These are phyloP conservation scores for Xenopus laevis DNA, from an alignment of 2,113 vertebrate species.

Conservation along the genomic window DNA sequence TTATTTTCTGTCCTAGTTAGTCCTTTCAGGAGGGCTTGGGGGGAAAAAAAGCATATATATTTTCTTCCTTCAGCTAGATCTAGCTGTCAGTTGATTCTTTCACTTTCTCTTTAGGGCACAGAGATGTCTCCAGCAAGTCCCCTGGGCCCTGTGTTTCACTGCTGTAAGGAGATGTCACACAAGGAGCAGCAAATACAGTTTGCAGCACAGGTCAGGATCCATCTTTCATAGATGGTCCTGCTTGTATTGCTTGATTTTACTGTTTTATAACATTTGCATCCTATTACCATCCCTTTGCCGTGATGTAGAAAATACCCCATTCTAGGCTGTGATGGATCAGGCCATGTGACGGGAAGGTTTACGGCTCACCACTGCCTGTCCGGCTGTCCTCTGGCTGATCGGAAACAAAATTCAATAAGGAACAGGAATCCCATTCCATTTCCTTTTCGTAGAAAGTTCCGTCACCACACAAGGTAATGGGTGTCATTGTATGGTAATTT, in stretches of 20 bases:
- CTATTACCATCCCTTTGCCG: constrained; percentile 17
- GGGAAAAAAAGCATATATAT: too few relatives aligned
- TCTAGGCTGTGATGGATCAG: constrained; percentile 92
- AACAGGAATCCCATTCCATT: constrained; percentile 82
- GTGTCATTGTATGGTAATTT: neutral
- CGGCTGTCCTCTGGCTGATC: constrained; percentile 92
- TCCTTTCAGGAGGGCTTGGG: too few relatives aligned
- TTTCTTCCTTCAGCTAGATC: too few relatives aligned
- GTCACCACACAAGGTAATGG: constrained; percentile 85
- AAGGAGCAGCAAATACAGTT: constrained; percentile 89
- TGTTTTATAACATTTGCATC: too few relatives aligned
- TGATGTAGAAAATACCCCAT: constrained; percentile 90
- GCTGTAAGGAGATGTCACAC: constrained; percentile 80
- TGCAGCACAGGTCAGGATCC: constrained; percentile 86
- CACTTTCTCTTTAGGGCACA: neutral
- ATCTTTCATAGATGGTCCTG: neutral
- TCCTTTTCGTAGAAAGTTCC: constrained; percentile 86
- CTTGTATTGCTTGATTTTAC: too few relatives aligned
- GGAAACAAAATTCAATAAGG: constrained; percentile 81
- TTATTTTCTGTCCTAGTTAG: too few relatives aligned
- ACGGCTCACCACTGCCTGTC: constrained; percentile 97
- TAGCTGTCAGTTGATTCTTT: too few relatives aligned
- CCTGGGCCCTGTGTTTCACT: constrained; percentile 72
- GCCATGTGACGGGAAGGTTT: constrained; percentile 94
- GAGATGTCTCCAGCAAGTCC: constrained; percentile 49